These are phyloP conservation scores for Sylvilagus floridanus DNA, from an alignment of 2,797 vertebrate species.

Conservation along the genomic window DNA sequence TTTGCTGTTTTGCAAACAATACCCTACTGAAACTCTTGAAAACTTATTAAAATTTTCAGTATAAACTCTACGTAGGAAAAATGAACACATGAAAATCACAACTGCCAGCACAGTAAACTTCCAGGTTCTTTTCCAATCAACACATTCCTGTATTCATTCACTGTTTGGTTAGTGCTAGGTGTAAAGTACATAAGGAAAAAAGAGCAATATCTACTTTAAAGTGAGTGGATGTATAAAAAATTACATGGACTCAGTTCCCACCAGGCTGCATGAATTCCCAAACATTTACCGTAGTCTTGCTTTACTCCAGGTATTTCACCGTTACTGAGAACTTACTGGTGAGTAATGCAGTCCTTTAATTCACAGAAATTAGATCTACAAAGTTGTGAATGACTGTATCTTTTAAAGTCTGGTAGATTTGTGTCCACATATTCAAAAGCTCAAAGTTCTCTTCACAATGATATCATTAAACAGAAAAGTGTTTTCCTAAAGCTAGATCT, in stretches of 20 bases:
- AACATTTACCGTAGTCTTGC: background rate
- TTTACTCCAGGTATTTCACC: background rate
- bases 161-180: background rate
- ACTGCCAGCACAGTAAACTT: background rate
- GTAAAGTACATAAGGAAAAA: background rate
- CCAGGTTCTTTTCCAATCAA: background rate
- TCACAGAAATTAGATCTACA: background rate
- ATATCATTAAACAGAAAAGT: background rate
- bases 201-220: background rate
- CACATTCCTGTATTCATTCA: background rate
- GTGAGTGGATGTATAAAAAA: background rate
- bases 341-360: background rate
- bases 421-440: background rate
- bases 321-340: background rate
- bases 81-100: background rate
- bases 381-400: background rate
- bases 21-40: background rate
- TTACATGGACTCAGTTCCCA: background rate
- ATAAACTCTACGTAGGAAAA: background rate
- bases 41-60: background rate
- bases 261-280: background rate
- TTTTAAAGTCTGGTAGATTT: background rate
- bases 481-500: background rate
- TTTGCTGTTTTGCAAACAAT: background rate
- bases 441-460: constrained; percentile 33